Evolutionary conservation across 1,140 invertebrate species (phyloP), one percentile per base, ranked within the genome.

Genomic region (Sarcophaga bullata): DNA sequence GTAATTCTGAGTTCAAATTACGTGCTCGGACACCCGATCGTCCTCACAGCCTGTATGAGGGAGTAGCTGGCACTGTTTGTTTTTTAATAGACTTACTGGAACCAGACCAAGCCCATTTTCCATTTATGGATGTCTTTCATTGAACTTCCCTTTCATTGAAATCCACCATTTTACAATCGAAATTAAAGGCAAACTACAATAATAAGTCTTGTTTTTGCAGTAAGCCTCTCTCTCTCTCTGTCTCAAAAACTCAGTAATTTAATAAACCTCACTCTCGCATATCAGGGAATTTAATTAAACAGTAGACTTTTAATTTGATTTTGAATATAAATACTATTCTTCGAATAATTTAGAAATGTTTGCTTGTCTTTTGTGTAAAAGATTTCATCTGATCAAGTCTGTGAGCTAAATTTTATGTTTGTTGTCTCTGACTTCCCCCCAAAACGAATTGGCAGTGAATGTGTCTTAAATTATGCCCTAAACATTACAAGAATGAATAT

Each of bases 41-140:
- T 85, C 96, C 96, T 0, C 95, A 93, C 84, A 96, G 95, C 86
- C 91, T 98, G 54, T 98, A 94, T 90, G 96, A 98, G 91, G 97
- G 97, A 6, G 92, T 94, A 76, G 95, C 96, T 73, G 97, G 97
- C 8, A 95, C 96, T 25, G 94, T 95, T 13, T 97, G 96, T 85
- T 98, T 93, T 87, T 90, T 98, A 50, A 91, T 92, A 9, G 97
- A 98, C 91, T 88, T 98, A 0, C 87, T 95, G 3, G 90, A 93
- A 73, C 96, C 96, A 9, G 90, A 94, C 37, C 91, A 93, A 84
- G 95, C 96, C 17, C 92, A 93, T 85, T 98, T 97, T 91, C 97
- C 97, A 11, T 95, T 97, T 87, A 95, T 95, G 90, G 94, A 97
- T 91, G 92, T 97, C 9, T 95, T 95, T 84, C 90, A 90, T 78